Conservation (phyloP, 2,113 vertebrate genomes). For the Pangasianodon gigas region DNA sequence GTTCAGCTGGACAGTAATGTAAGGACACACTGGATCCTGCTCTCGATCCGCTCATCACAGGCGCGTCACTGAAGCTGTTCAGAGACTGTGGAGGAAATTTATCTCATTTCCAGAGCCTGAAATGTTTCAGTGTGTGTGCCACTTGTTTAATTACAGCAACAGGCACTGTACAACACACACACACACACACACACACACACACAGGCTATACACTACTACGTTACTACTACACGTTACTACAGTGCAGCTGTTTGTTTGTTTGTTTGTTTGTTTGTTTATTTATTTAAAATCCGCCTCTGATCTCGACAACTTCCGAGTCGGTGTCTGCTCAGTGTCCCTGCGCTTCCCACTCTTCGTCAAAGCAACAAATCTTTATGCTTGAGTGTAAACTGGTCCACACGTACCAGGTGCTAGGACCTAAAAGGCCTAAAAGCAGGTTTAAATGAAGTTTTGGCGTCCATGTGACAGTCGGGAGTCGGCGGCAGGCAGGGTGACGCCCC, state of each 20-base stretch:
- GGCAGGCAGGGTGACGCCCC: conserved; percentile 74
- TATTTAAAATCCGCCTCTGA: not conserved
- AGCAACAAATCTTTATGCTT: not conserved
- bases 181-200: too few species aligned
- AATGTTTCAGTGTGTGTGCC: not conserved
- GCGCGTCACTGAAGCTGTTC: not conserved
- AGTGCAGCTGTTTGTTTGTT: not conserved
- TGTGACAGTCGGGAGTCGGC: conserved; percentile 54
- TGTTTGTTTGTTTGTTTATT: not conserved
- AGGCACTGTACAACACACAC: not conserved
- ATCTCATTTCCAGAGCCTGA: not conserved
- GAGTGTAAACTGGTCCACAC: too few species aligned
- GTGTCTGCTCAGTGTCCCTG: not conserved
- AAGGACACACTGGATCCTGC: not conserved
- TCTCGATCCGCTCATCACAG: not conserved
- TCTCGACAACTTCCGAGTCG: conserved; percentile 23
- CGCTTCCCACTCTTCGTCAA: not conserved
- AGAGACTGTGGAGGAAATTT: not conserved
- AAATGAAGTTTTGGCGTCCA: conserved; percentile 48
- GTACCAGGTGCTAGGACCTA: too few species aligned
- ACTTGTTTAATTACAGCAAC: conserved; percentile 23
- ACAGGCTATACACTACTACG: not conserved
- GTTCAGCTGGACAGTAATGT: not conserved
- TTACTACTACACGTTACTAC: not conserved
- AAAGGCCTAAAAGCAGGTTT: not conserved